Base-by-base conservation (phyloP, 2,113 vertebrate genomes). In the Seriola quinqueradiata region DNA sequence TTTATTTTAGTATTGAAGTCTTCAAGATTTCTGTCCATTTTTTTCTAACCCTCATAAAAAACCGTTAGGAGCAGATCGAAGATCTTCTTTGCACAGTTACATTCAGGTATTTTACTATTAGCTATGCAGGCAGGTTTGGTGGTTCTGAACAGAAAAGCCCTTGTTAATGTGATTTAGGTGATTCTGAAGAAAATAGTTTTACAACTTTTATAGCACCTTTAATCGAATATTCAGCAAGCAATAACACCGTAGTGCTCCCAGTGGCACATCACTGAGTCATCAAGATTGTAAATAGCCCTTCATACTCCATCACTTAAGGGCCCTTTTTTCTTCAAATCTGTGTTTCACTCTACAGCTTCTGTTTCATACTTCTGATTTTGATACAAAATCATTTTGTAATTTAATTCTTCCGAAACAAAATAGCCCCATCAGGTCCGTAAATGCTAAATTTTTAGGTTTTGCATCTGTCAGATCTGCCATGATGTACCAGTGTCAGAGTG, bases 401-500 rank as follows among this genome's bases (percentile, higher is more conserved):
- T 46, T 74, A 4, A 71, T 46, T 77, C 34, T 38, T 32, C 12
- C 34, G 8, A n/a, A 70, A 34, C 17, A 67, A 85, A 80, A 84
- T 23, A 9, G 23, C 54, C 25, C 12, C 63, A 14, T 71, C 75
- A 16, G 17, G 21, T 82, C 64, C 12, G 13, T 46, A 48, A 75
- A 36, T 3, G n/a, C 61, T 2, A 9, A 17, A 28, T 61, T 25
- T 67, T 65, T 48, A 2, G 38, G 17, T 8, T 48, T 36, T 57
- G 60, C 11, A 32, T 83, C 69, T 69, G 77, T 84, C 86, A 67
- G 57, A 64, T 23, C 42, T 72, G 34, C 46, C 23, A 32, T 8
- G 57, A 19, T 81, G 32, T 64, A 81, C 58, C 34, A 38, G 50
- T 13, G 14, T 57, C 14, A 34, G 16, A 63, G 44, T 54, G 36